phyloP scores from a whole-genome alignment of 2,888 invertebrate species.

The Tuta absoluta region DNA sequence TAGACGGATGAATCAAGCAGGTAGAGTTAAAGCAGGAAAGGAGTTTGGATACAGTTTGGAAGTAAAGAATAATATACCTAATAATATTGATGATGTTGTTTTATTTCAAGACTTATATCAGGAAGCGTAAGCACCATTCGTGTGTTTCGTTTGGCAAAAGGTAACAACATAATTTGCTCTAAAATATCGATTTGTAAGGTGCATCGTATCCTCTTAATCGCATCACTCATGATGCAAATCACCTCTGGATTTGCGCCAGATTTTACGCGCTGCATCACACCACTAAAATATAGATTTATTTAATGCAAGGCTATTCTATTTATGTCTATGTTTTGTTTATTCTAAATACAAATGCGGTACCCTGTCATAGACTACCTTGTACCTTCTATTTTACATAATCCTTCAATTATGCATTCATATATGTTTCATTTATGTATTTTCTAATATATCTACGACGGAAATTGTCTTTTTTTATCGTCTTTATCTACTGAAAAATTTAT shows the following conservation, averaged over 20 bases:
- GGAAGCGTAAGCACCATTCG: not conserved
- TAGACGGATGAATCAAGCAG: not conserved
- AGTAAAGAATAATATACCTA: no score
- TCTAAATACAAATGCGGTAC: not conserved
- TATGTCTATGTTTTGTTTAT: not conserved
- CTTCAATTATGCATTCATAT: no score
- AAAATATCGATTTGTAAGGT: not conserved
- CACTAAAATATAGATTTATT: not conserved
- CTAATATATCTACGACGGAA: no score
- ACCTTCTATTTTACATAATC: no score
- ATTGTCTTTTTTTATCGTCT: no score
- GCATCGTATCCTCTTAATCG: constrained; percentile 10
- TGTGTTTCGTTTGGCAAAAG: not conserved
- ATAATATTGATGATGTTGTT: not conserved
- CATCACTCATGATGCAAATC: constrained; percentile 9
- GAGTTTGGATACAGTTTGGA: no score
- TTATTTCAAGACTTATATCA: not conserved
- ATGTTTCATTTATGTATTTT: no score
- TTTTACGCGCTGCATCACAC: not conserved
- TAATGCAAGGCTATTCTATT: not conserved
- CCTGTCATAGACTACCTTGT: not conserved
- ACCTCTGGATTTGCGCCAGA: not conserved
- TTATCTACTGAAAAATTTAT: no score
- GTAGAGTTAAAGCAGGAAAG: not conserved
- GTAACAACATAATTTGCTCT: not conserved